phyloP scores from a whole-genome alignment of 2,113 vertebrate genomes.

The Eurystomus gularis region DNA sequence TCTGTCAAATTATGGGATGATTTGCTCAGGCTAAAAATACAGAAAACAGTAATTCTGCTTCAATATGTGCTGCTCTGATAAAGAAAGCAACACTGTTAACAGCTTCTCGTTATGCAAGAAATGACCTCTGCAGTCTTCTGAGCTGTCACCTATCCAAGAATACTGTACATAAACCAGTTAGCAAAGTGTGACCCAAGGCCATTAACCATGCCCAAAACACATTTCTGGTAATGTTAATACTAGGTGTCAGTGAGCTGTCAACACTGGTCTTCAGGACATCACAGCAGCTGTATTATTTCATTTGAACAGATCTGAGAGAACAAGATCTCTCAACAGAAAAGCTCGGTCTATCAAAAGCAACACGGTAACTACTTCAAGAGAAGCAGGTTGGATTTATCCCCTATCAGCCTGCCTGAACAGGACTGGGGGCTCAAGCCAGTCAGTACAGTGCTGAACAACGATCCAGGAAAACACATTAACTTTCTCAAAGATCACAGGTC shows the following conservation, averaged over 20 bases:
- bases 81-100: not conserved
- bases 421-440: not conserved
- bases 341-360: not conserved
- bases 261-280: not conserved
- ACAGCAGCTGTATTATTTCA: not conserved
- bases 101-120: not conserved
- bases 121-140: not conserved
- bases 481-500: not conserved
- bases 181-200: not conserved
- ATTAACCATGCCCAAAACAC: not conserved
- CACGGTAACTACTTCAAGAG: not conserved
- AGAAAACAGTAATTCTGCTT: not conserved
- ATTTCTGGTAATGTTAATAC: not conserved
- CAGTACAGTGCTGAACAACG: not conserved
- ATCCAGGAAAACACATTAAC: not conserved
- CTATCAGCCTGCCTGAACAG: not conserved
- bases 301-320: not conserved
- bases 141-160: not conserved
- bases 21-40: not conserved
- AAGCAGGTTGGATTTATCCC: not conserved
- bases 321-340: not conserved
- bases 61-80: not conserved
- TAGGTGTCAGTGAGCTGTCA: not conserved
- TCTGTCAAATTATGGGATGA: not conserved
- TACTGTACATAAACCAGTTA: not conserved